phyloP scores from a whole-genome alignment of 2,113 vertebrate genomes.

The Delphinus delphis region DNA sequence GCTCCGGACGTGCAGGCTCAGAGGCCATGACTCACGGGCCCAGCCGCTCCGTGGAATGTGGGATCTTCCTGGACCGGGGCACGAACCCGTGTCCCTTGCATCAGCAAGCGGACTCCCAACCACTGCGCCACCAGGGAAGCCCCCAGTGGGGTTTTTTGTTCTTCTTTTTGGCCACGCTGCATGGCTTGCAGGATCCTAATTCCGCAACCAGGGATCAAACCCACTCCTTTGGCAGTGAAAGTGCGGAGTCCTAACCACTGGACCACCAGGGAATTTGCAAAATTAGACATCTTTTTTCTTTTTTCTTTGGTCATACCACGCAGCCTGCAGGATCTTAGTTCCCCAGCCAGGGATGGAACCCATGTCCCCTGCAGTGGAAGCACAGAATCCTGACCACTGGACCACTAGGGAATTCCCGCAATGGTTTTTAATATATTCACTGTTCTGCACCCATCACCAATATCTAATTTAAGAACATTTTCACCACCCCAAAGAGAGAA shows the following conservation, averaged over 20 bases:
- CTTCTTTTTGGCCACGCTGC: neutral
- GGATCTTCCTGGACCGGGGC: too few relatives aligned
- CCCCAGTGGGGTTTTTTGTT: too few relatives aligned
- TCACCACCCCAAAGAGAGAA: neutral
- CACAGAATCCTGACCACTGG: neutral
- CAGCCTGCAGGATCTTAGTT: neutral
- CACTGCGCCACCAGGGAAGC: too few relatives aligned
- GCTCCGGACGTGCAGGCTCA: too few relatives aligned
- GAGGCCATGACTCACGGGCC: too few relatives aligned
- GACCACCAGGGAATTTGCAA: neutral
- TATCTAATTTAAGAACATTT: neutral
- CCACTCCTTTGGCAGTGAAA: too few relatives aligned
- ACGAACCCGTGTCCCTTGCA: too few relatives aligned
- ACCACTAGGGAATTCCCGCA: neutral
- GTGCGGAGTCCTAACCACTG: neutral
- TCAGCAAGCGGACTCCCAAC: too few relatives aligned
- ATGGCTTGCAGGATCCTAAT: neutral
- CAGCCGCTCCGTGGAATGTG: accelerated
- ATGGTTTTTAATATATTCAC: neutral
- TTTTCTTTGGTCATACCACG: neutral
- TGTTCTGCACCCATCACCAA: neutral
- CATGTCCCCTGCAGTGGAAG: neutral
- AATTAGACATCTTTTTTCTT: neutral
- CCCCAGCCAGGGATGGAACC: neutral
- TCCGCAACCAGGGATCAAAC: neutral